phyloP scores from a whole-genome alignment of 2,113 vertebrate genomes.

The Catagonus wagneri region DNA sequence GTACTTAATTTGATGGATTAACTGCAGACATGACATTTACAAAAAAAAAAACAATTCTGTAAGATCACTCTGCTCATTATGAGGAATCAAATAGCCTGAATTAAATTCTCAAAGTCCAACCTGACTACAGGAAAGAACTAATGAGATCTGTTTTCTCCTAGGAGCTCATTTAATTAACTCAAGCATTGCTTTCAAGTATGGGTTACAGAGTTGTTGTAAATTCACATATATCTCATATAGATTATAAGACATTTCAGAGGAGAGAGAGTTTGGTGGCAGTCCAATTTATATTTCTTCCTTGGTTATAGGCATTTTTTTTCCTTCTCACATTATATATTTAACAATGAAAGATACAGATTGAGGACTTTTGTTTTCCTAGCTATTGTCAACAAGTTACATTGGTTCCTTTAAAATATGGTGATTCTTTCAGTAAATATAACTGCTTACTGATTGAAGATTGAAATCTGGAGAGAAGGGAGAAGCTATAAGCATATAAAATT shows the following conservation, averaged over 20 bases:
- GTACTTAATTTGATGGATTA: slow-evolving; percentile 29
- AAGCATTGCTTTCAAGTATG: slow-evolving; percentile 37
- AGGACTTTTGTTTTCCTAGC: background rate
- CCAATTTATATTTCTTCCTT: slow-evolving; percentile 60
- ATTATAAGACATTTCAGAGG: slow-evolving; percentile 56
- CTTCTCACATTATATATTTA: background rate
- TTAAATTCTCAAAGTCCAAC: slow-evolving; percentile 60
- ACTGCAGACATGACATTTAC: background rate
- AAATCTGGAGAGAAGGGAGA: background rate
- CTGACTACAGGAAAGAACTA: slow-evolving; percentile 53
- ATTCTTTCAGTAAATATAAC: slow-evolving; percentile 44
- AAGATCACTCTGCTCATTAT: slow-evolving; percentile 39
- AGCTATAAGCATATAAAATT: background rate
- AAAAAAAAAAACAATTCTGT: background rate
- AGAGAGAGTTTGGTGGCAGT: slow-evolving; percentile 12
- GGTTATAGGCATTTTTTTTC: background rate
- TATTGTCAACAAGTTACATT: slow-evolving; percentile 38
- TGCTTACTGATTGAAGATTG: slow-evolving; percentile 38
- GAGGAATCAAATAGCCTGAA: slow-evolving; percentile 28
- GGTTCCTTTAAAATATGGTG: slow-evolving; percentile 27
- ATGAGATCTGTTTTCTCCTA: slow-evolving; percentile 44
- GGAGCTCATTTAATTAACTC: slow-evolving; percentile 73
- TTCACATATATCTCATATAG: slow-evolving; percentile 62
- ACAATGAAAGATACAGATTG: background rate
- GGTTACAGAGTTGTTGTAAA: slow-evolving; percentile 47